Conservation (phyloP, 2,888 invertebrate genomes). For the Junonia oenone region DNA sequence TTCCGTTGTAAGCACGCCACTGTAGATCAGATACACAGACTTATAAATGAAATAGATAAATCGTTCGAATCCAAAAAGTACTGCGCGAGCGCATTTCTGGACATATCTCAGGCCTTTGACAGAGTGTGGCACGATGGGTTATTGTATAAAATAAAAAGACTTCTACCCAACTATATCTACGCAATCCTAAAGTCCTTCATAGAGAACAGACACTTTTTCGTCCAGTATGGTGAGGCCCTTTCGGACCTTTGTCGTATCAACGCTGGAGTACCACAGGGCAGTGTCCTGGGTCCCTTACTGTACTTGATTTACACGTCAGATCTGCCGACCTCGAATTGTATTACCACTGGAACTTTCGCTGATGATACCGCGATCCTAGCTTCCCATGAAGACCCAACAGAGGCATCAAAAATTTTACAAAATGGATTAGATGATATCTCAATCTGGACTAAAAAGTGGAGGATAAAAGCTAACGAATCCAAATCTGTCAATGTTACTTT, state of each 20-base stretch:
- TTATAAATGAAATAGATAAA: not conserved
- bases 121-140: conserved; percentile 32
- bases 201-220: conserved; percentile 1
- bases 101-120: conserved; percentile 33
- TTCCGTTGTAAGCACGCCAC: not conserved
- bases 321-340: conserved; percentile 1
- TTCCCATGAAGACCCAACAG: conserved; percentile 15
- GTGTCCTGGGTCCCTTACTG: conserved; percentile 20
- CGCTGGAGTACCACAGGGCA: conserved; percentile 14
- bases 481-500: conserved; percentile 13
- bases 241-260: conserved; percentile 3
- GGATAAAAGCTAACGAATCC: conserved; percentile 25
- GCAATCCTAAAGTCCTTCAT: conserved; percentile 21
- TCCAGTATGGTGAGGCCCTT: not conserved
- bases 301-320: conserved; percentile 21
- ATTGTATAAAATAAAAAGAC: conserved; percentile 26
- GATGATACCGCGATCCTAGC: conserved; percentile 4
- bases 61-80: not conserved
- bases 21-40: too few relatives aligned
- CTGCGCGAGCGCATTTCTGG: conserved; percentile 28
- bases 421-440: conserved; percentile 15
- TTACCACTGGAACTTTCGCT: not conserved
- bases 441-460: conserved; percentile 24
- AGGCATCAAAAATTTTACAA: conserved; percentile 20
- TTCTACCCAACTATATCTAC: conserved; percentile 18